These are phyloP conservation scores for Drosophila merina DNA, from an alignment of 2,888 invertebrate genomes.

Conservation along the genomic window DNA sequence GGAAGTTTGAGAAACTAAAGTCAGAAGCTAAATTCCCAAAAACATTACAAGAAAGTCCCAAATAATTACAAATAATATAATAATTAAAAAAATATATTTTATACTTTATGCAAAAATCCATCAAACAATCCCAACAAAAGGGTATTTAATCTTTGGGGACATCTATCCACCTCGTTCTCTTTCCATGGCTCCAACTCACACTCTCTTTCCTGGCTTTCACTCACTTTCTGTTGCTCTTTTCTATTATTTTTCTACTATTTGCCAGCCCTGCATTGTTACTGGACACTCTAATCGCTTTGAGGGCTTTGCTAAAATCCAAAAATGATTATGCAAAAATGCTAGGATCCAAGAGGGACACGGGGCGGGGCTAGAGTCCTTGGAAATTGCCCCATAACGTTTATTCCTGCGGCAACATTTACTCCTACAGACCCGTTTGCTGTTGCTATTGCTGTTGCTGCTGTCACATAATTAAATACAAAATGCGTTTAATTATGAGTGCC, in stretches of 20 bases:
- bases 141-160: too few species aligned
- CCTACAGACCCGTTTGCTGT: background rate
- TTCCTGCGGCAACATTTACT: constrained; percentile 2
- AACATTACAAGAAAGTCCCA: too few species aligned
- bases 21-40: too few species aligned
- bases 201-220: background rate
- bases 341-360: background rate
- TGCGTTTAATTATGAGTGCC: constrained; percentile 73
- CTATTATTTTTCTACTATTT: background rate
- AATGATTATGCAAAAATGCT: constrained; percentile 33
- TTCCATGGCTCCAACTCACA: too few species aligned
- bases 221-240: background rate
- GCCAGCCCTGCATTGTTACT: constrained; percentile 1
- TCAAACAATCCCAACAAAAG: too few species aligned
- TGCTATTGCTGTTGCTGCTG: constrained; percentile 13
- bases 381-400: constrained; percentile 1
- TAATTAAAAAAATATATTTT: too few species aligned
- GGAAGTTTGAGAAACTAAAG: background rate
- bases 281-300: constrained; percentile 37
- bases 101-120: too few species aligned
- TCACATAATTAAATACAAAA: constrained; percentile 74
- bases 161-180: too few species aligned
- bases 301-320: constrained; percentile 32
- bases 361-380: background rate
- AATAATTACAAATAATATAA: too few species aligned